phyloP scores from a whole-genome alignment of 2,888 invertebrate genomes.

The Isotomurus palustris region DNA sequence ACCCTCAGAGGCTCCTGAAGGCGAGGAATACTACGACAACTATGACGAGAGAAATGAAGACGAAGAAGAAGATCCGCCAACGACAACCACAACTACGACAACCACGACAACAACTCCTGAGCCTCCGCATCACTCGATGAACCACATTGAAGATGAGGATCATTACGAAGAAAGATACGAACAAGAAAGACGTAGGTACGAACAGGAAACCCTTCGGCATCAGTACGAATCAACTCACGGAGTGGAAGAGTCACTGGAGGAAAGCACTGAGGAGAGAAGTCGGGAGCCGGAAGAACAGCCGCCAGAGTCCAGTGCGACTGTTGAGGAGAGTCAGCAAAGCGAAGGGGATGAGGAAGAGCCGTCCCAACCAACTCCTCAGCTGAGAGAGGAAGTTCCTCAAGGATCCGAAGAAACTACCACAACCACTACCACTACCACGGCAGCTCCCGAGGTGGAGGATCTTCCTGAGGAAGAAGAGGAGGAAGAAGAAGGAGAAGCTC shows the following conservation, averaged over 20 bases:
- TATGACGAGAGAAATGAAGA: slow-evolving; percentile 16
- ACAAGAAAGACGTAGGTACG: slow-evolving; percentile 22
- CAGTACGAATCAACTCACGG: slow-evolving; percentile 11
- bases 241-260: slow-evolving; percentile 9
- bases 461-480: slow-evolving; percentile 13
- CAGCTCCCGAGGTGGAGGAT: neutral
- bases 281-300: neutral
- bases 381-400: neutral
- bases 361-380: too few species aligned
- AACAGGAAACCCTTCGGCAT: slow-evolving; percentile 14
- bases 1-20: slow-evolving; percentile 13
- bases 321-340: too few species aligned
- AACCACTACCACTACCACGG: neutral
- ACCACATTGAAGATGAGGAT: slow-evolving; percentile 27
- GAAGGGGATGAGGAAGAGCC: slow-evolving; percentile 6
- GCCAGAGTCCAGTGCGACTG: too few species aligned
- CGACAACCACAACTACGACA: slow-evolving; percentile 15
- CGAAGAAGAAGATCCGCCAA: slow-evolving; percentile 15
- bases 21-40: slow-evolving; percentile 9
- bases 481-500: slow-evolving; percentile 6
- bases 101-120: slow-evolving; percentile 17
- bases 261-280: slow-evolving; percentile 3
- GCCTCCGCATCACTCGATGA: slow-evolving; percentile 4
- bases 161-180: slow-evolving; percentile 31
- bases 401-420: slow-evolving; percentile 6